Evolutionary conservation across 1,140 invertebrate genomes (phyloP).

Genomic region (Cepaea nemoralis): DNA sequence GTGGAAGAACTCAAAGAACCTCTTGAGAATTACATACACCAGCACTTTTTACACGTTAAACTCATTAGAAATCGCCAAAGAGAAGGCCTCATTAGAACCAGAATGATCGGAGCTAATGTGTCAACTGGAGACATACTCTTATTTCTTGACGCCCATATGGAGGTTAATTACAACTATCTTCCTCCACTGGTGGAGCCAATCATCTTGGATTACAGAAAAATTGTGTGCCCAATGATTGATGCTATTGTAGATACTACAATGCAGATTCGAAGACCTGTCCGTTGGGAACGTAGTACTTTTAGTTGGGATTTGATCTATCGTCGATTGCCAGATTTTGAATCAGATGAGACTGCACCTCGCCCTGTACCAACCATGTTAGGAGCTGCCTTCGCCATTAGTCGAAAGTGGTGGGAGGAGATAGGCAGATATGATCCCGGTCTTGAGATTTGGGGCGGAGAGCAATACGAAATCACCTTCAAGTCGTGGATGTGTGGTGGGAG

Average conservation of each 20-base stretch:
- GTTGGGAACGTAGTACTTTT: neutral
- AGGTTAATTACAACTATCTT: constrained; percentile 11
- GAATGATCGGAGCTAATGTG: neutral
- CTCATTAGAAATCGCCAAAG: neutral
- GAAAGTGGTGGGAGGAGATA: constrained; percentile 72
- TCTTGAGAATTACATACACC: neutral
- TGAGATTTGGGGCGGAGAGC: constrained; percentile 90
- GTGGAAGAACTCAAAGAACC: neutral
- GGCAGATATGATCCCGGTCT: constrained; percentile 72
- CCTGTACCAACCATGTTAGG: constrained; percentile 20
- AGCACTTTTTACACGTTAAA: neutral
- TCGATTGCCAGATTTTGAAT: neutral
- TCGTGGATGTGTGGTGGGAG: constrained; percentile 96
- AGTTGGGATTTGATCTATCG: neutral
- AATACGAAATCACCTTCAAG: constrained; percentile 99
- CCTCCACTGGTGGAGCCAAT: constrained; percentile 4
- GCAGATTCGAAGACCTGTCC: neutral
- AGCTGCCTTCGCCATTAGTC: constrained; percentile 18
- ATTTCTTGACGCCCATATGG: neutral
- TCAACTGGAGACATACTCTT: neutral
- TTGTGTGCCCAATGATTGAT: neutral
- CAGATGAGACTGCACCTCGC: neutral
- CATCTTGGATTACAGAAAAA: neutral
- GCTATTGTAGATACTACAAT: neutral
- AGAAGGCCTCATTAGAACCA: neutral